These are phyloP conservation scores for Dendroctonus ponderosae DNA, from an alignment of 1,140 invertebrate genomes.

Conservation along the genomic window DNA sequence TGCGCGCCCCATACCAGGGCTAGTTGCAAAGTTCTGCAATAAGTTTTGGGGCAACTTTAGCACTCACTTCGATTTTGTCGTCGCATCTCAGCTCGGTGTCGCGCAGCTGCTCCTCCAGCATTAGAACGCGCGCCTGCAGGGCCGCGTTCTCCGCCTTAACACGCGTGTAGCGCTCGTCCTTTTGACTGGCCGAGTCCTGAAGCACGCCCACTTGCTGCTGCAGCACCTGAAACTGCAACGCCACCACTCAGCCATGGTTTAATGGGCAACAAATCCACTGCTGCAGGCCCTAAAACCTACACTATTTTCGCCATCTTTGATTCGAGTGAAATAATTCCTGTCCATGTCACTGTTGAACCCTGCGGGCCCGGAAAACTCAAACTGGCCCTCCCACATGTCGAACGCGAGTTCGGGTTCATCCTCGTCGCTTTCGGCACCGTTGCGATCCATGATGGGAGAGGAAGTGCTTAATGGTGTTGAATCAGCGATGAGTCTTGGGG, in stretches of 20 bases:
- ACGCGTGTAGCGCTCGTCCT: conserved; percentile 81
- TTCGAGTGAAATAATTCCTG: conserved; percentile 42
- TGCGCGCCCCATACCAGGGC: too few species aligned
- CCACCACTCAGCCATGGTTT: too few species aligned
- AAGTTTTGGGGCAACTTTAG: too few species aligned
- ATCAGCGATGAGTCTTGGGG: too few species aligned
- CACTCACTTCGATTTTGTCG: conserved; percentile 64
- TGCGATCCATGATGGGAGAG: conserved; percentile 35
- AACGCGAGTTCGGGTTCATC: conserved; percentile 52
- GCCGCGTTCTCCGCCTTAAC: conserved; percentile 89
- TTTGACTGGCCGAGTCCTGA: conserved; percentile 76
- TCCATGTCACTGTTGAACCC: background rate
- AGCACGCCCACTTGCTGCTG: conserved; percentile 87
- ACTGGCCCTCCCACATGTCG: conserved; percentile 84
- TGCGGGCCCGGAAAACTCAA: conserved; percentile 67
- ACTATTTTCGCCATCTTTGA: conserved; percentile 9
- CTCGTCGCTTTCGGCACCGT: too few species aligned
- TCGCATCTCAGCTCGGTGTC: conserved; percentile 84
- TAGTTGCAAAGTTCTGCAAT: too few species aligned
- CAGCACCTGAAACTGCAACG: conserved; percentile 76
- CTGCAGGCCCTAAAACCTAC: conserved; percentile 8
- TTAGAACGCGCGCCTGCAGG: conserved; percentile 81
- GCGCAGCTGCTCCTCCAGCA: conserved; percentile 88
- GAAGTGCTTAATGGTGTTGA: conserved; percentile 42
- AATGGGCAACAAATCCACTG: too few species aligned